phyloP scores from a whole-genome alignment of 2,888 invertebrate species.

The Sabatieria punctata region DNA sequence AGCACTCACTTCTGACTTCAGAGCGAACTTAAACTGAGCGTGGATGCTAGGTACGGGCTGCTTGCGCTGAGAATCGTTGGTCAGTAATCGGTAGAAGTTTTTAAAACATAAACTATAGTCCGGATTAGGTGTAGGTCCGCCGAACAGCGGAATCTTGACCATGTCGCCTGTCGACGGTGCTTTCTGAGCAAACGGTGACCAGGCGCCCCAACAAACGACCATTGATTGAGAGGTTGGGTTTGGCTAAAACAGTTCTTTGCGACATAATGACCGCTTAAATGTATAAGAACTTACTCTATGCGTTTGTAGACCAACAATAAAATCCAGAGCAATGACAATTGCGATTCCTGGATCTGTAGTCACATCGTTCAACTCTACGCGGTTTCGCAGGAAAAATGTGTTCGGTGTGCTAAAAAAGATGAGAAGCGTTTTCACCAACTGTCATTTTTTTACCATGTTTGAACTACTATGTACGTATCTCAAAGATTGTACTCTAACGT shows the following conservation, averaged over 20 bases:
- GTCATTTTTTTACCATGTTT: conserved; percentile 4
- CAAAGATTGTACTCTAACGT: too few species aligned
- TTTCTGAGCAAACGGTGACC: conserved; percentile 32
- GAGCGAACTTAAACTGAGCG: neutral
- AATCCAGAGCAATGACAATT: conserved; percentile 24
- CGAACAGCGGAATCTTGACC: conserved; percentile 26
- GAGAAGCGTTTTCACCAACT: neutral
- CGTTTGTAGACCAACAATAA: conserved; percentile 16
- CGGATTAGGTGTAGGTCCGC: conserved; percentile 34
- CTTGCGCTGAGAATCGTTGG: neutral
- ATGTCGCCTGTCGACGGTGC: conserved; percentile 18
- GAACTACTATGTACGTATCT: conserved; percentile 2
- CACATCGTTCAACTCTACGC: conserved; percentile 7
- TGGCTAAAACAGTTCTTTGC: conserved; percentile 4
- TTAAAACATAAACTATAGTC: conserved; percentile 34
- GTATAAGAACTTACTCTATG: too few species aligned
- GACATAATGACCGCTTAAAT: too few species aligned
- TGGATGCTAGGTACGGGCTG: neutral
- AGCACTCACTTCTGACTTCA: neutral
- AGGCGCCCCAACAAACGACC: conserved; percentile 35
- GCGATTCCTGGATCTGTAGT: conserved; percentile 15
- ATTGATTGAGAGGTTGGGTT: conserved; percentile 10
- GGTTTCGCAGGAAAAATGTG: neutral
- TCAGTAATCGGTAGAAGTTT: conserved; percentile 18
- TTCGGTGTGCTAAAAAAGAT: neutral